A percentile compares a stretch with the other conserved stretches of the same genome.
These are phyloP conservation scores for Larimichthys polyactis DNA, from an alignment of 2,113 vertebrate species.

Conservation along the genomic window DNA sequence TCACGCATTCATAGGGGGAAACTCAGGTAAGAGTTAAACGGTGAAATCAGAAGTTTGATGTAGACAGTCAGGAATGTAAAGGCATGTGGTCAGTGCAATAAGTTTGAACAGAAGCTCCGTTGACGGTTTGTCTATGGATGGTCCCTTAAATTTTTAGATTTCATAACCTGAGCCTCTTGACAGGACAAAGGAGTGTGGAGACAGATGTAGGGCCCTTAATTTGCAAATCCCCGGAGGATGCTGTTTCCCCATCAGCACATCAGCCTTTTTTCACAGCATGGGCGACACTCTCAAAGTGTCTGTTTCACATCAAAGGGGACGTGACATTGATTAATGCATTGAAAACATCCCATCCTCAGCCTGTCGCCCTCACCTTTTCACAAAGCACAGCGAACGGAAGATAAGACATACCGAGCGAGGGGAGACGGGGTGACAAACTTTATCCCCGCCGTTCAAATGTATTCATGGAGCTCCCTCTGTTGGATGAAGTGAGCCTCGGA, in stretches of 20 bases:
- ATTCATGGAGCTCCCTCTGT: constrained; percentile 78
- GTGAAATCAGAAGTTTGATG: neutral
- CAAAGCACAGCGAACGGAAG: constrained; percentile 66
- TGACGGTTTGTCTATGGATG: neutral
- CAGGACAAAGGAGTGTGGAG: constrained; percentile 71
- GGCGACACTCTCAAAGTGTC: constrained; percentile 77
- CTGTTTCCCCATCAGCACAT: constrained; percentile 83
- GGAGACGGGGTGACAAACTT: constrained; percentile 36
- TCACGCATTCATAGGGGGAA: neutral
- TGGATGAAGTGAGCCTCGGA: constrained; percentile 26
- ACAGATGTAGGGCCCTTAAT: constrained; percentile 77
- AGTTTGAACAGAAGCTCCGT: neutral
- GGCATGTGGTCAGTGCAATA: neutral
- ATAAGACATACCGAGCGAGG: constrained; percentile 59
- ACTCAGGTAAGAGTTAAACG: neutral
- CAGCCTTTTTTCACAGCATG: constrained; percentile 78
- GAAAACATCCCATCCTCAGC: constrained; percentile 72
- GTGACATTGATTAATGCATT: constrained; percentile 82
- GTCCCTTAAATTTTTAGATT: constrained; percentile 7
- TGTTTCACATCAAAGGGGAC: constrained; percentile 86
- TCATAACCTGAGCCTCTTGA: constrained; percentile 49
- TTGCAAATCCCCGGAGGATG: constrained; percentile 82
- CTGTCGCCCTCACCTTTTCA: constrained; percentile 77
- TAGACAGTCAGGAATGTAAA: neutral
- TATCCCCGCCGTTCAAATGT: constrained; percentile 37